Evolutionary conservation across 2,888 invertebrate species (phyloP).

Genomic region (Ophion ellenae): DNA sequence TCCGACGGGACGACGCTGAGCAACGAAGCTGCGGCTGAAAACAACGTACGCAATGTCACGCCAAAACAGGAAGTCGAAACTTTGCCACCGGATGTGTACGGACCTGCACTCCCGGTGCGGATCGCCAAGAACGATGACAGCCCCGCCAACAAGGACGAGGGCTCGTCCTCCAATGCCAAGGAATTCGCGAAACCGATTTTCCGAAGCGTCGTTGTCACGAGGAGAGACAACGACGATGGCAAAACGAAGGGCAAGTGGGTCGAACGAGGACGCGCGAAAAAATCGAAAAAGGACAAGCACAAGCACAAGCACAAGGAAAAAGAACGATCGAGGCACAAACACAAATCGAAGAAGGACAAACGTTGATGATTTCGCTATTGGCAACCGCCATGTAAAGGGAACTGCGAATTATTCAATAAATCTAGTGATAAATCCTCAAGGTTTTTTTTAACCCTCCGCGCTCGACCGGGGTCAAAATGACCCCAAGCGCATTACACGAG

Average conservation of each 20-base stretch:
- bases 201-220: conserved; percentile 73
- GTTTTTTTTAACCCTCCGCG: background rate
- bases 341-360: conserved; percentile 78
- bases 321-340: conserved; percentile 76
- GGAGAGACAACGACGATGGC: conserved; percentile 54
- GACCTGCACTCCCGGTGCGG: conserved; percentile 86
- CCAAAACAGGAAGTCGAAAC: conserved; percentile 39
- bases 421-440: background rate
- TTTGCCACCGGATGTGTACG: conserved; percentile 84
- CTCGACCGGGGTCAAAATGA: no score
- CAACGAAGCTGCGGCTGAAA: conserved; percentile 26
- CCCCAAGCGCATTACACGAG: no score
- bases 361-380: conserved; percentile 52
- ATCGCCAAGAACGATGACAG: conserved; percentile 66
- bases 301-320: conserved; percentile 80
- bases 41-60: background rate
- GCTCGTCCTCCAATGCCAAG: conserved; percentile 34
- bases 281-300: conserved; percentile 80
- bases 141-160: conserved; percentile 5
- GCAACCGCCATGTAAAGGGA: background rate
- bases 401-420: conserved; percentile 7
- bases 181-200: conserved; percentile 72
- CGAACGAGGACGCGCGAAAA: conserved; percentile 73
- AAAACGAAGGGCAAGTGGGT: conserved; percentile 75
- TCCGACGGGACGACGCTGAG: conserved; percentile 17